These are phyloP conservation scores for Zygaena filipendulae DNA, from an alignment of 2,888 invertebrate species.

Conservation along the genomic window DNA sequence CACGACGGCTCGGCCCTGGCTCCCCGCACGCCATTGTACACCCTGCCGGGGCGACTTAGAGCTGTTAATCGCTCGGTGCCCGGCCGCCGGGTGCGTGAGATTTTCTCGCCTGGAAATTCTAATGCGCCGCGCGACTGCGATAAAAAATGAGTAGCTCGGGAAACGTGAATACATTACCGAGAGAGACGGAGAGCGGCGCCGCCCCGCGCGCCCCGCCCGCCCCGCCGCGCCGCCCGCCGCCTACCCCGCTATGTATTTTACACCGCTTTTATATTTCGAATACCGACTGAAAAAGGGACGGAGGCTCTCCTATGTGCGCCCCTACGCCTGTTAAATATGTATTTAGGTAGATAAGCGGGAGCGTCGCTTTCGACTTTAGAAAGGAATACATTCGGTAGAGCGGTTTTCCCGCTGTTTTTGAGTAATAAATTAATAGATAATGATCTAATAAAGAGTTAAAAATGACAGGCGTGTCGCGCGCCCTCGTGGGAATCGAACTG, in stretches of 20 bases:
- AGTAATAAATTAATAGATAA: too few relatives aligned
- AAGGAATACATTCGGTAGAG: too few relatives aligned
- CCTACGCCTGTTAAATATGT: slow-evolving; percentile 39
- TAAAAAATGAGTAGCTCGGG: slow-evolving; percentile 63
- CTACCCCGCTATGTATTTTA: slow-evolving; percentile 35
- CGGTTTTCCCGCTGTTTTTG: too few relatives aligned
- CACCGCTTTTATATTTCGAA: slow-evolving; percentile 51
- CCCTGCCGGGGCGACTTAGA: slow-evolving; percentile 3
- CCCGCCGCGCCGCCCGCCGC: slow-evolving; percentile 22
- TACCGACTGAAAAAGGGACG: slow-evolving; percentile 43
- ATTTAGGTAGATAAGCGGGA: slow-evolving; percentile 17
- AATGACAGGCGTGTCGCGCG: too few relatives aligned
- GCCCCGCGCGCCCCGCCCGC: slow-evolving; percentile 25
- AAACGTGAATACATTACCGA: slow-evolving; percentile 62
- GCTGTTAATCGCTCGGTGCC: too few relatives aligned
- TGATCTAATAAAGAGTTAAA: too few relatives aligned
- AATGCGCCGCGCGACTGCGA: slow-evolving; percentile 66
- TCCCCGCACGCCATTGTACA: slow-evolving; percentile 10
- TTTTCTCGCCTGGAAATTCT: slow-evolving; percentile 68
- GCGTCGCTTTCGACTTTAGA: too few relatives aligned
- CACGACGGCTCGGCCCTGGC: too few relatives aligned
- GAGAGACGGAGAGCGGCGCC: slow-evolving; percentile 41
- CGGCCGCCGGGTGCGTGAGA: slow-evolving; percentile 45
- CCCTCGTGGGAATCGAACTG: slow-evolving; percentile 36
- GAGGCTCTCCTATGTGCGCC: slow-evolving; percentile 25